Base-by-base conservation (phyloP, 1,140 invertebrate species). In the Tetraneura akinire region DNA sequence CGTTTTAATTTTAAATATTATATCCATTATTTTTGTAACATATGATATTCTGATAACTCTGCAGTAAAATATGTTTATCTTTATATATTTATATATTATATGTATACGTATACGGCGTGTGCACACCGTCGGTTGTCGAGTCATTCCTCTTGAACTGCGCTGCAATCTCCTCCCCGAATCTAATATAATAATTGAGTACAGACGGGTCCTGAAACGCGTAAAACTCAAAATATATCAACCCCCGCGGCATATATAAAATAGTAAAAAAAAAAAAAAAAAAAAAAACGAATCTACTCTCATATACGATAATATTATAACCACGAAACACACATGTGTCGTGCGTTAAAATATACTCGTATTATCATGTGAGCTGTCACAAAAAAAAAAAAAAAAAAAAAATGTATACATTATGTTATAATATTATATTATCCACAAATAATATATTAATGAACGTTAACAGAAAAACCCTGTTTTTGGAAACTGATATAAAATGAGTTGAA, bases 171-270 rank as follows among this genome's bases (percentile, higher is more conserved):
- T 32, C 26, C 13, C 26, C 18, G 5, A 23, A 62, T 37, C 1
- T n/a, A 5, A 47, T 47, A 5, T 53, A 3, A 18, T 71, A 71
- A 71, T 71, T 23, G 51, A 71, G 68, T 32, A 51, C 68, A 71
- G 45, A 49, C 66, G 45, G 16, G 18, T 51, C 13, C 16, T 29
- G 29, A 21, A 11, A 71, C 16, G 26, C 47, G 26, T 32, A 32
- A 71, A 51, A 18, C 23, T 51, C 26, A 10, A 29, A 71, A 51
- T n/a, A n/a, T n/a, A n/a, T 29, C 68, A n/a, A 51, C 66, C 21
- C n/a, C 42, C 8, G 26, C n/a, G 8, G n/a, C 8, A n/a, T 45
- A 49, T 71, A 16, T n/a, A n/a, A 47, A 71, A 71, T 51, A 26
- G 37, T 11, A 10, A 71, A 18, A 51, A 49, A 49, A 37, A 37